These are phyloP conservation scores for Lindbergichthys nudifrons DNA, from an alignment of 2,797 vertebrate genomes.

Conservation along the genomic window DNA sequence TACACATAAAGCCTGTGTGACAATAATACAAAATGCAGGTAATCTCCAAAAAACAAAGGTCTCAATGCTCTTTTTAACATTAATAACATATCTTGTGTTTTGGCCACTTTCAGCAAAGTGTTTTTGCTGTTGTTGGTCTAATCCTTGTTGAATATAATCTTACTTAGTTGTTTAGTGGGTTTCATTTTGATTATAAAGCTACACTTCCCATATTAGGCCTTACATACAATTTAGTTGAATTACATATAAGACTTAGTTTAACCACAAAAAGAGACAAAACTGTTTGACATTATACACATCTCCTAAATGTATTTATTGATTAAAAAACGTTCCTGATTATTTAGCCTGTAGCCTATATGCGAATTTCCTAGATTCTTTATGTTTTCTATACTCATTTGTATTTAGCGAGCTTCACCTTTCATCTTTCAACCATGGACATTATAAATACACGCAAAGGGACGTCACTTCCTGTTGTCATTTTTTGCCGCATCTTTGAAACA, in stretches of 20 bases:
- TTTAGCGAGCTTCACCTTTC: neutral
- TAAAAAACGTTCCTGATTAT: neutral
- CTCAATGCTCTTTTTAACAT: neutral
- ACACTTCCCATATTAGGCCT: no score
- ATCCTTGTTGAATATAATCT: neutral
- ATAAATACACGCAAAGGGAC: neutral
- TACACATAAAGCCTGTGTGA: neutral
- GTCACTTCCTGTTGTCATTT: conserved; percentile 1
- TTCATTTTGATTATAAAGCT: neutral
- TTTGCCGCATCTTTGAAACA: neutral
- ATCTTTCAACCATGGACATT: neutral
- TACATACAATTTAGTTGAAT: no score
- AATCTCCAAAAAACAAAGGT: neutral
- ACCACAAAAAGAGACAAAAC: no score
- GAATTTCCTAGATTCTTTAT: neutral
- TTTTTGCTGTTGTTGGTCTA: neutral
- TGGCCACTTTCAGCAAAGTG: neutral
- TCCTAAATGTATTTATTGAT: neutral
- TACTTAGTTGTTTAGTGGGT: neutral
- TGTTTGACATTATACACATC: neutral
- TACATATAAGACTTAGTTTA: no score
- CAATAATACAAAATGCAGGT: neutral
- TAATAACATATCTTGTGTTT: neutral
- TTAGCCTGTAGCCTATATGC: neutral
- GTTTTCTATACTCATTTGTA: neutral